A percentile compares a stretch with the other conserved stretches of the same genome.
Evolutionary conservation across 2,888 invertebrate species (phyloP).

Genomic region (Drosophila prolongata): DNA sequence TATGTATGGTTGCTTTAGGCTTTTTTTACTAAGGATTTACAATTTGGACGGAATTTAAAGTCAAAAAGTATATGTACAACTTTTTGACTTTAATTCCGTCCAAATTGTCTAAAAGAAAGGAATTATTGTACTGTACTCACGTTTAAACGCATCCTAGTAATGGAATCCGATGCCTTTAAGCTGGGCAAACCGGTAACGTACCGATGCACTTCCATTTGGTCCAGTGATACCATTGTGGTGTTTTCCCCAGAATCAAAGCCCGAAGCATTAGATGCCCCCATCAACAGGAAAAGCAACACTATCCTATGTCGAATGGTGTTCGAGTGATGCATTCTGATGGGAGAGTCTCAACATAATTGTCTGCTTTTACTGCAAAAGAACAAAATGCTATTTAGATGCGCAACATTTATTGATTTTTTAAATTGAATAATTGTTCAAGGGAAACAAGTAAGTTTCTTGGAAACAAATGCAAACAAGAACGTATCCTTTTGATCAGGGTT

Average conservation of each 20-base stretch:
- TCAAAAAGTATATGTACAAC: too few relatives aligned
- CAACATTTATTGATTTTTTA: too few relatives aligned
- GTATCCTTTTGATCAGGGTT: too few relatives aligned
- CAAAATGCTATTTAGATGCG: too few relatives aligned
- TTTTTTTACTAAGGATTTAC: too few relatives aligned
- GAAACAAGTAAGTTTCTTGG: too few relatives aligned
- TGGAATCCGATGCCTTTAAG: not conserved
- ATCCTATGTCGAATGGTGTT: constrained; percentile 10
- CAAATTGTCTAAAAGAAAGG: too few relatives aligned
- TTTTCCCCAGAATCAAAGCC: not conserved
- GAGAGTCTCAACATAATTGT: constrained; percentile 18
- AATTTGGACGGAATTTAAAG: too few relatives aligned
- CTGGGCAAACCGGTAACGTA: constrained; percentile 15
- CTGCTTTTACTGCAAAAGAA: not conserved
- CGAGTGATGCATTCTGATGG: constrained; percentile 25
- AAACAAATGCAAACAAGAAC: too few relatives aligned
- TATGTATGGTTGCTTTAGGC: too few relatives aligned
- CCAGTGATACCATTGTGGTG: constrained; percentile 8
- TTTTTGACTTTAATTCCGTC: too few relatives aligned
- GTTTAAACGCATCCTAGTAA: constrained; percentile 7
- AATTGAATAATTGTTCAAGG: too few relatives aligned
- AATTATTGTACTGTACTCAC: constrained; percentile 8
- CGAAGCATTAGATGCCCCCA: not conserved
- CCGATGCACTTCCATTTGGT: constrained; percentile 2
- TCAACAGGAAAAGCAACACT: constrained; percentile 8